Conservation (phyloP, 1,140 invertebrate genomes). For the Melipona quadrifasciata region DNA sequence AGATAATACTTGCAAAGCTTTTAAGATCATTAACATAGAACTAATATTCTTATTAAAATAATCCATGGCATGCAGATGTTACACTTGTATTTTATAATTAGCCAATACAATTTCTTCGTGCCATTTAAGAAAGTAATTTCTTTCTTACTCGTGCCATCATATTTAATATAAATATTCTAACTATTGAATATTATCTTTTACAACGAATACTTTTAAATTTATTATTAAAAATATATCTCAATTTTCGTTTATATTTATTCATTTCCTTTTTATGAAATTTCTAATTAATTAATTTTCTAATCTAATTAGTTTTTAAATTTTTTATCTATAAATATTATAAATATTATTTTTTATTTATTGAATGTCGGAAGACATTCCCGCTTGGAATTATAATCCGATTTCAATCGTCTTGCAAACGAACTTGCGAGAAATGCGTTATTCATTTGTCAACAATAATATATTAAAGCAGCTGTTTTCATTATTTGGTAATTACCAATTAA, state of each 20-base stretch:
- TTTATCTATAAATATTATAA: background rate
- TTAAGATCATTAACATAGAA: conserved; percentile 51
- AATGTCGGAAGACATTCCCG: background rate
- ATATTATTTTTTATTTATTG: conserved; percentile 1
- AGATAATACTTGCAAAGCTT: conserved; percentile 65
- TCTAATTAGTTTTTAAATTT: conserved; percentile 6
- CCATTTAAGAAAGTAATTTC: conserved; percentile 44
- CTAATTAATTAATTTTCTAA: background rate
- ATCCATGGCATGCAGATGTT: conserved; percentile 64
- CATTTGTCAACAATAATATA: conserved; percentile 66
- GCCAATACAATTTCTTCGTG: conserved; percentile 50
- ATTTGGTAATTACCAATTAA: conserved; percentile 66
- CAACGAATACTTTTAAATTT: background rate
- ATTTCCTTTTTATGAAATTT: background rate
- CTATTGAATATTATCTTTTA: background rate
- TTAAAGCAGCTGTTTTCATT: conserved; percentile 61
- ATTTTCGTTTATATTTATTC: background rate
- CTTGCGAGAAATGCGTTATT: conserved; percentile 39
- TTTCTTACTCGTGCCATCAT: conserved; percentile 29
- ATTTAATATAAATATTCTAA: background rate
- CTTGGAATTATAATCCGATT: conserved; percentile 42
- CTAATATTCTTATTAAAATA: conserved; percentile 72
- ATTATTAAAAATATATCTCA: background rate
- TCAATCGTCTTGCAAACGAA: conserved; percentile 56
- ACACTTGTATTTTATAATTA: conserved; percentile 73